Evolutionary conservation across 2,888 invertebrate genomes (phyloP).

Genomic region (Amorpha juglandis): DNA sequence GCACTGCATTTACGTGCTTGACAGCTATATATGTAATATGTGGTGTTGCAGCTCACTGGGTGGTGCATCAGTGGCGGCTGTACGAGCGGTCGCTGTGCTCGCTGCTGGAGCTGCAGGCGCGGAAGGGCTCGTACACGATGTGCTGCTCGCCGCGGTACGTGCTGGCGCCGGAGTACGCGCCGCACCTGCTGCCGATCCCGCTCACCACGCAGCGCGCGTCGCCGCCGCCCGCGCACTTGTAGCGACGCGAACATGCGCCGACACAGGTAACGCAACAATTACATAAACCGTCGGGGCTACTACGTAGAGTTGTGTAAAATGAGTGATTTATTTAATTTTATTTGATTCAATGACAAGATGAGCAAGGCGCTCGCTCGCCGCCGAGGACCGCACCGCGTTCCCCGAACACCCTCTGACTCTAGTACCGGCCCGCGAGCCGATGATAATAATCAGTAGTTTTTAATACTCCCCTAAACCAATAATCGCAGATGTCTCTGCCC

Average conservation of each 20-base stretch:
- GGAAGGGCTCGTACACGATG: constrained; percentile 67
- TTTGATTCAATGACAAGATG: too few species aligned
- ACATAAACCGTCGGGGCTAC: not conserved
- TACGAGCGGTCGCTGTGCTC: constrained; percentile 78
- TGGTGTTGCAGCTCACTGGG: constrained; percentile 66
- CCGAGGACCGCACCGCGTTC: too few species aligned
- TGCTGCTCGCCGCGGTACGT: constrained; percentile 76
- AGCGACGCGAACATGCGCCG: constrained; percentile 74
- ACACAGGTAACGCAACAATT: constrained; percentile 47
- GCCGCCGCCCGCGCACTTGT: constrained; percentile 81
- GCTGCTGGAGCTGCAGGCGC: constrained; percentile 72
- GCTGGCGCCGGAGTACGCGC: constrained; percentile 72
- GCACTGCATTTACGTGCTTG: not conserved
- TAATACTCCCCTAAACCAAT: too few species aligned
- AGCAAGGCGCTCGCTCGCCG: too few species aligned
- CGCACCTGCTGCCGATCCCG: constrained; percentile 68
- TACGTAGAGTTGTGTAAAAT: too few species aligned
- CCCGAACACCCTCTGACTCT: too few species aligned
- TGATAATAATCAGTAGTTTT: too few species aligned
- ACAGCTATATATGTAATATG: not conserved
- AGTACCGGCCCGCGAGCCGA: too few species aligned
- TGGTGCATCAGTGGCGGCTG: constrained; percentile 76
- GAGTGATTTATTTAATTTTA: too few species aligned
- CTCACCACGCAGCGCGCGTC: constrained; percentile 69
- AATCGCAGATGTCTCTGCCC: too few species aligned